Percentiles rank a stretch among this genome's conserved stretches.
These are phyloP conservation scores for Epinephelus coioides DNA, from an alignment of 2,797 vertebrate genomes.

Conservation along the genomic window DNA sequence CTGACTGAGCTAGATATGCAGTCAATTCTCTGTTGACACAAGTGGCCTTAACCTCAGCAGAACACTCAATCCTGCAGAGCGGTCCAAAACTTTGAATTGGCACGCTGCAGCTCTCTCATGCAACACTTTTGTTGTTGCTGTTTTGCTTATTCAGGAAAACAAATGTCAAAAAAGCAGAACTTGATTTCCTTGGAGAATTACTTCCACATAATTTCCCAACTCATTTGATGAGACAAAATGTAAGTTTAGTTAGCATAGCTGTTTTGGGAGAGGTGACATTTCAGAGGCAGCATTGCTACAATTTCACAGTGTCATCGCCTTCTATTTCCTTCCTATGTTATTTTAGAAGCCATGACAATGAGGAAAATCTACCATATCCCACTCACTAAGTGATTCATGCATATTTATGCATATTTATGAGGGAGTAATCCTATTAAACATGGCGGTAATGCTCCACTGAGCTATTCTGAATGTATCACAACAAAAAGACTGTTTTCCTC, in stretches of 20 bases:
- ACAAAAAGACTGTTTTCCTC: conserved; percentile 39
- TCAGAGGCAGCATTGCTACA: conserved; percentile 3
- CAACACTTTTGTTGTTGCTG: conserved; percentile 19
- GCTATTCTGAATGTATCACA: conserved; percentile 39
- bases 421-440: conserved; percentile 61
- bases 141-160: conserved; percentile 16
- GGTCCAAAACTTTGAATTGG: background rate
- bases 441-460: conserved; percentile 13
- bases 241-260: background rate
- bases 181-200: background rate
- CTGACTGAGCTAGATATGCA: conserved; percentile 37
- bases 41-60: conserved; percentile 37
- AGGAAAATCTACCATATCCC: conserved; percentile 43
- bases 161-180: background rate
- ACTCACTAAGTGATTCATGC: conserved; percentile 50
- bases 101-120: background rate
- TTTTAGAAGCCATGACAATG: conserved; percentile 51
- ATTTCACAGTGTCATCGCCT: conserved; percentile 27
- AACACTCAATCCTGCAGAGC: conserved; percentile 41
- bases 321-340: conserved; percentile 35
- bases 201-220: conserved; percentile 11
- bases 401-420: conserved; percentile 63
- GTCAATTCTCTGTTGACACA: conserved; percentile 56
- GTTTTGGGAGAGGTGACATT: conserved; percentile 29
- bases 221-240: background rate